Percentiles rank a stretch among this genome's conserved stretches.
Conservation (phyloP, 2,113 vertebrate genomes). For the Sylvicapra grimmia region DNA sequence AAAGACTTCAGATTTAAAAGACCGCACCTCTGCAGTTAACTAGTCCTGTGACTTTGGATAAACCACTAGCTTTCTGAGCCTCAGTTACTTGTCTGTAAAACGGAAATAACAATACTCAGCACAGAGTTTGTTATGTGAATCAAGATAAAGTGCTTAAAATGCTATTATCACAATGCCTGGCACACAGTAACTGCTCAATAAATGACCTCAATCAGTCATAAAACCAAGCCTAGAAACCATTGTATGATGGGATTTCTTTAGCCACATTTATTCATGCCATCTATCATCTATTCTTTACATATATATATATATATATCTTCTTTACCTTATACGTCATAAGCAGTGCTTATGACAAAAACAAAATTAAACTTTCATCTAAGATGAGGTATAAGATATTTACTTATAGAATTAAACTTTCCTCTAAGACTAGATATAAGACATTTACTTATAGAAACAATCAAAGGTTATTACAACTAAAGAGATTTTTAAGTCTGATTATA, state of each 20-base stretch:
- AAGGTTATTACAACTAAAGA: neutral
- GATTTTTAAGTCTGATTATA: neutral
- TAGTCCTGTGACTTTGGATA: neutral
- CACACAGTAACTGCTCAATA: neutral
- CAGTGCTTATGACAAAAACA: neutral
- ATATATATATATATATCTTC: neutral
- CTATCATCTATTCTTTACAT: neutral
- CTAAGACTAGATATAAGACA: neutral
- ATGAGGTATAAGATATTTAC: neutral
- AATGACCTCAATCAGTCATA: neutral
- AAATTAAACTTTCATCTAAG: constrained; percentile 16
- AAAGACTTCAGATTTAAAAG: neutral
- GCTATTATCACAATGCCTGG: neutral
- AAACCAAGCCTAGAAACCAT: neutral
- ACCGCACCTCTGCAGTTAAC: neutral
- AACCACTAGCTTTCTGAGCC: neutral
- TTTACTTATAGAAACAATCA: neutral
- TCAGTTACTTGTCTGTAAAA: neutral
- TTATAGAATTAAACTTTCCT: neutral
- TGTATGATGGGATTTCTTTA: neutral
- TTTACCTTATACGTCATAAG: neutral
- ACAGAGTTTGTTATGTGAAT: neutral
- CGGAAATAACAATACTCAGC: neutral
- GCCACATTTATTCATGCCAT: neutral
- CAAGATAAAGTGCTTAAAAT: constrained; percentile 2